A percentile compares a stretch with the other conserved stretches of the same genome.
Evolutionary conservation across 1,140 invertebrate species (phyloP).

Genomic region (Apis mellifera): Amel_HAv3.1 CM009933.2:7035001-7035500

Average conservation of each 20-base stretch:
- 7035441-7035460: constrained; percentile 43
- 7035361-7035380: constrained; percentile 34
- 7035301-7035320: not conserved
- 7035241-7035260: constrained; percentile 5
- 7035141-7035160: too few relatives aligned
- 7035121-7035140: too few relatives aligned
- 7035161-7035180: too few relatives aligned
- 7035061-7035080: too few relatives aligned
- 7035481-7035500: constrained; percentile 31
- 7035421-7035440: not conserved
- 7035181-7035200: too few relatives aligned
- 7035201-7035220: too few relatives aligned
- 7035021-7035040: too few relatives aligned
- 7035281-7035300: not conserved
- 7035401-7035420: not conserved
- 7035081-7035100: too few relatives aligned
- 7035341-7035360: constrained; percentile 6
- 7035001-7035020: too few relatives aligned
- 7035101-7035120: too few relatives aligned
- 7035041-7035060: too few relatives aligned
- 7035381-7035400: not conserved
- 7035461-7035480: constrained; percentile 36
- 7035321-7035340: not conserved
- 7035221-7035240: too few relatives aligned
- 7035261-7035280: not conserved